Conservation (phyloP, 2,113 vertebrate genomes). For the Entomyzon cyanotis region DNA sequence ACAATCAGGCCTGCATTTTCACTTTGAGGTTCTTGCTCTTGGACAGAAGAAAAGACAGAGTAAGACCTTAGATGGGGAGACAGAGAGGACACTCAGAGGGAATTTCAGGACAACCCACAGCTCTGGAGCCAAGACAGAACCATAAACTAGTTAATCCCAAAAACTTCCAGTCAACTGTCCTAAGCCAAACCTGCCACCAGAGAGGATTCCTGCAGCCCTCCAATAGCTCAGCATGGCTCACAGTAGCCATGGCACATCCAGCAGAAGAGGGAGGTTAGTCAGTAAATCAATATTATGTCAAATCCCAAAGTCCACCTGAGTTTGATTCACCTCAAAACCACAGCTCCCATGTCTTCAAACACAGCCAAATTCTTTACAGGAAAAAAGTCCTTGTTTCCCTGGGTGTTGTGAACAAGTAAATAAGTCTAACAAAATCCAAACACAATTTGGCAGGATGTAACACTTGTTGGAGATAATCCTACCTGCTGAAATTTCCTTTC, state of each 20-base stretch:
- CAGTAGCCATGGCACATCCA: not conserved
- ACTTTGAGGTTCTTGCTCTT: not conserved
- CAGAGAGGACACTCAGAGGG: not conserved
- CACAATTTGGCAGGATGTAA: slow-evolving; percentile 57
- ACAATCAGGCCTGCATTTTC: not conserved
- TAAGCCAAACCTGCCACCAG: not conserved
- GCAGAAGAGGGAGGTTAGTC: not conserved
- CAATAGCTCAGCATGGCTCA: not conserved
- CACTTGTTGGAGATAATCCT: slow-evolving; percentile 52
- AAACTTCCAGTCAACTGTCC: not conserved
- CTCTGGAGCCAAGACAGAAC: not conserved
- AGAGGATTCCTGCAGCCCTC: not conserved
- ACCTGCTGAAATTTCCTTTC: slow-evolving; percentile 64
- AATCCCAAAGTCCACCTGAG: slow-evolving; percentile 8
- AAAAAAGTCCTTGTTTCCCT: not conserved
- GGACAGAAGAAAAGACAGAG: not conserved
- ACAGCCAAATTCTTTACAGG: slow-evolving; percentile 1
- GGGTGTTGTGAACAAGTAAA: slow-evolving; percentile 29
- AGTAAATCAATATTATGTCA: slow-evolving; percentile 20
- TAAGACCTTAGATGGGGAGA: not conserved
- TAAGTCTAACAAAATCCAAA: slow-evolving; percentile 54
- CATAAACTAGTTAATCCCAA: not conserved
- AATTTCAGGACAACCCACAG: not conserved
- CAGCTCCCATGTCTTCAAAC: slow-evolving; percentile 23
- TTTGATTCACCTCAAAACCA: slow-evolving; percentile 28